Evolutionary conservation across 2,113 vertebrate species (phyloP), one percentile per base, ranked within the genome.

Genomic region (Hystrix brachyura): DNA sequence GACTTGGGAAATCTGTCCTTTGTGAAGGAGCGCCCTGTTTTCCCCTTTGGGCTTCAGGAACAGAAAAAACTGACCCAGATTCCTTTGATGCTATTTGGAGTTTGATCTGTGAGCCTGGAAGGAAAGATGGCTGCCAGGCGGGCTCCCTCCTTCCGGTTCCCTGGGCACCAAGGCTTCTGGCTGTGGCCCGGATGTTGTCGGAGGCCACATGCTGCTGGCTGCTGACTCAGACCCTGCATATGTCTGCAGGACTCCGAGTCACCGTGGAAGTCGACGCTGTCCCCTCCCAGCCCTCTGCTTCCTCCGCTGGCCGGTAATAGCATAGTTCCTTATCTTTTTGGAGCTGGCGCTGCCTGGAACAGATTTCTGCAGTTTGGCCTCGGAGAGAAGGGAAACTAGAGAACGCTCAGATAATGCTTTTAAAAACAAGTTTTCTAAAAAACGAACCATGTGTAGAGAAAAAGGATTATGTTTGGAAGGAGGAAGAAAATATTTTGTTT

Each of bases 261-360:
- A 76, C 87, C 59, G 10, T 15, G 34, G 27, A 65, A 23, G 7
- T 65, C 38, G 0, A 23, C 76, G 48, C 17, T 48, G 7, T 82
- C 27, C 78, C 32, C 29, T 46, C 43, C 32, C 19, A 13, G 86
- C 53, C 51, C 72, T 90, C 76, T 87, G 29, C 96, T 81, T 95
- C 82, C 82, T 86, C 81, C 87, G 55, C 8, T 65, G n/a, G 67
- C 85, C 85, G 32, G 2, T 62, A 83, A 94, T 59, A 74, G 55
- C 92, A 85, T 80, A 96, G 48, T 94, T 48, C 29, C 59, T 98
- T 98, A 97, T 98, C 98, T 97, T 65, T 89, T 60, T 59, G 87
- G 90, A 91, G 48, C 76, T 55, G 74, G 83, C 57, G 51, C 76
- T 91, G 94, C 95, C 90, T 98, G 90, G 94, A 96, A 94, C 97